Conservation (phyloP, 2,888 invertebrate genomes). For the Endotricha flammealis region DNA sequence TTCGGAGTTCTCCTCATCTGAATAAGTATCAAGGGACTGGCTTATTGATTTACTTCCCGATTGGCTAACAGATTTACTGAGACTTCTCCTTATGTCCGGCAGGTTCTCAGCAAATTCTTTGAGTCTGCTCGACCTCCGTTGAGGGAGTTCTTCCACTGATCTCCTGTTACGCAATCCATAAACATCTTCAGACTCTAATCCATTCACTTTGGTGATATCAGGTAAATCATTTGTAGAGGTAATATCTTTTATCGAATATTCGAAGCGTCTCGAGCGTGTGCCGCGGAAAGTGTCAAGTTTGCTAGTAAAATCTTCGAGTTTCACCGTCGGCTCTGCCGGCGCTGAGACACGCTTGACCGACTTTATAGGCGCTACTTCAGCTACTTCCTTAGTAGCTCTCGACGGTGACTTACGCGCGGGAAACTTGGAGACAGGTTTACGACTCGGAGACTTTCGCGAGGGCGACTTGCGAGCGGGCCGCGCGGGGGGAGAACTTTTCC, state of each 20-base stretch:
- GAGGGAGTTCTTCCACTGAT: slow-evolving; percentile 44
- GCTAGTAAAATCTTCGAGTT: slow-evolving; percentile 37
- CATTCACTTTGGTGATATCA: slow-evolving; percentile 46
- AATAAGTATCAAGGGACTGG: slow-evolving; percentile 54
- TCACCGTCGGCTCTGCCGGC: slow-evolving; percentile 41
- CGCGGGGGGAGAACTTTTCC: slow-evolving; percentile 38
- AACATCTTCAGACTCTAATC: slow-evolving; percentile 39
- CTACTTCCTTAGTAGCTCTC: slow-evolving; percentile 43
- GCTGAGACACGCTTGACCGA: slow-evolving; percentile 56
- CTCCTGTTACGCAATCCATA: slow-evolving; percentile 50
- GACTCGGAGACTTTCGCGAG: slow-evolving; percentile 68
- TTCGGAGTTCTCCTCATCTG: slow-evolving; percentile 60
- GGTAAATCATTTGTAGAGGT: slow-evolving; percentile 30
- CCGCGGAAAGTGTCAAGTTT: slow-evolving; percentile 43
- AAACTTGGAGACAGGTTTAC: slow-evolving; percentile 57
- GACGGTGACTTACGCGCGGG: slow-evolving; percentile 67
- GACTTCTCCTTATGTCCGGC: slow-evolving; percentile 50
- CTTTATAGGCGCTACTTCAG: slow-evolving; percentile 32
- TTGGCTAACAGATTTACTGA: slow-evolving; percentile 56
- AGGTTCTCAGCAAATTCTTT: slow-evolving; percentile 47
- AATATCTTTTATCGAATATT: slow-evolving; percentile 56
- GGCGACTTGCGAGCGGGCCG: slow-evolving; percentile 71
- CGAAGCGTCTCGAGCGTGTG: slow-evolving; percentile 50
- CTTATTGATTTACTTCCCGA: slow-evolving; percentile 59
- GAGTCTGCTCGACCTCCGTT: slow-evolving; percentile 54